Evolutionary conservation across 2,797 vertebrate species (phyloP).

Genomic region (Sylvia borin): DNA sequence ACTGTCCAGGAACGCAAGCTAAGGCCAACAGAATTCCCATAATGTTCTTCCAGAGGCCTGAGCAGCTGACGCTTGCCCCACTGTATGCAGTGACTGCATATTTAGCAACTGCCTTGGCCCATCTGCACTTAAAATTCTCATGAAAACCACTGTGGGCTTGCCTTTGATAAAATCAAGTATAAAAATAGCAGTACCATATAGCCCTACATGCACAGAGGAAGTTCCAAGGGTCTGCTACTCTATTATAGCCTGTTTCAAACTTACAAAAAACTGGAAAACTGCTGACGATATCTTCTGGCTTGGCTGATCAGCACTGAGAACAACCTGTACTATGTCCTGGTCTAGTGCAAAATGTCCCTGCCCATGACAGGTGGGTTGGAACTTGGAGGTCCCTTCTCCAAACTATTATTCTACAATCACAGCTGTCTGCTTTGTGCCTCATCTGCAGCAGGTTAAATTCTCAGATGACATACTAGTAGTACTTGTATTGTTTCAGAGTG

Average conservation of each 20-base stretch:
- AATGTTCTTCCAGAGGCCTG: background rate
- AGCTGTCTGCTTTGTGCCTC: background rate
- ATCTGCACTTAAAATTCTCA: background rate
- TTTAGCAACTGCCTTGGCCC: background rate
- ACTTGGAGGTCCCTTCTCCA: background rate
- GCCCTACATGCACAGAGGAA: background rate
- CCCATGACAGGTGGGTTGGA: background rate
- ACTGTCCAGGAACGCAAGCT: background rate
- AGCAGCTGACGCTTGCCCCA: background rate
- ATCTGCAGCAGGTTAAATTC: background rate
- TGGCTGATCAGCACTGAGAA: background rate
- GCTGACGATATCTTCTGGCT: background rate
- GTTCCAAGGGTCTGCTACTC: background rate
- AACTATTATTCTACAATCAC: background rate
- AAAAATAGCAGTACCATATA: background rate
- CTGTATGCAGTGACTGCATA: accelerated
- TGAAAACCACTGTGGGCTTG: background rate
- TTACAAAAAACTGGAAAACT: background rate
- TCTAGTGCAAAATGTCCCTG: background rate
- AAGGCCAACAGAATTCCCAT: background rate
- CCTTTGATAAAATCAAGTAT: constrained; percentile 1
- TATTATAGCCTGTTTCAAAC: constrained; percentile 43
- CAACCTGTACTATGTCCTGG: constrained; percentile 21
- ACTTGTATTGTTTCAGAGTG: background rate
- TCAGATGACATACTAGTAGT: background rate